These are phyloP conservation scores for Hyposoter didymator DNA, from an alignment of 2,888 invertebrate species.

Conservation along the genomic window DNA sequence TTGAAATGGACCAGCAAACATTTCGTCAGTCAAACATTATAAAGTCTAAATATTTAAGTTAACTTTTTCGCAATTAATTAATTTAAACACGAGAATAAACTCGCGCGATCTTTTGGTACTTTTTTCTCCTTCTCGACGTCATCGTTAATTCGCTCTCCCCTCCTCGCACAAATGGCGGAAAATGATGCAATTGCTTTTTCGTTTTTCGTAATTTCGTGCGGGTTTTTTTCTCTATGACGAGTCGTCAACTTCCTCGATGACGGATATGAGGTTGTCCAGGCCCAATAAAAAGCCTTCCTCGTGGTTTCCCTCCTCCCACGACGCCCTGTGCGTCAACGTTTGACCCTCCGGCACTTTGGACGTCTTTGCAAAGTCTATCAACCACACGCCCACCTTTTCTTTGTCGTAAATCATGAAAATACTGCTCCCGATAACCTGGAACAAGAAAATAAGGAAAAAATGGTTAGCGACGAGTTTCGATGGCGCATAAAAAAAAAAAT, in stretches of 20 bases:
- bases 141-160: not conserved
- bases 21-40: constrained; percentile 50
- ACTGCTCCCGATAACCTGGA: constrained; percentile 94
- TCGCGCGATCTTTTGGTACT: constrained; percentile 8
- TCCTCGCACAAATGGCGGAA: not conserved
- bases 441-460: constrained; percentile 62
- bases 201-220: not conserved
- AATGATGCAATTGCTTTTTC: not conserved
- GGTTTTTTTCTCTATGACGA: constrained; percentile 13
- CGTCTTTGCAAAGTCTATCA: constrained; percentile 99
- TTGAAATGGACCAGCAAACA: constrained; percentile 45
- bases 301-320: constrained; percentile 97
- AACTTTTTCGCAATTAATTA: not conserved
- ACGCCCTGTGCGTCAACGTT: constrained; percentile 90
- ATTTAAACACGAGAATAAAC: not conserved
- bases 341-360: constrained; percentile 89
- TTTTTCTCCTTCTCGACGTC: not conserved
- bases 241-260: constrained; percentile 84
- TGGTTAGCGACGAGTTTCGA: not conserved
- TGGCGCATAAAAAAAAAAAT: too few relatives aligned
- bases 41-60: constrained; percentile 29
- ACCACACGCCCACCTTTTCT: constrained; percentile 95
- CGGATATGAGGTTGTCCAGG: constrained; percentile 95
- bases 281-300: constrained; percentile 98
- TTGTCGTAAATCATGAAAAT: constrained; percentile 97